These are phyloP conservation scores for Drosophila kohkoa DNA, from an alignment of 1,140 invertebrate genomes.

Conservation along the genomic window DNA sequence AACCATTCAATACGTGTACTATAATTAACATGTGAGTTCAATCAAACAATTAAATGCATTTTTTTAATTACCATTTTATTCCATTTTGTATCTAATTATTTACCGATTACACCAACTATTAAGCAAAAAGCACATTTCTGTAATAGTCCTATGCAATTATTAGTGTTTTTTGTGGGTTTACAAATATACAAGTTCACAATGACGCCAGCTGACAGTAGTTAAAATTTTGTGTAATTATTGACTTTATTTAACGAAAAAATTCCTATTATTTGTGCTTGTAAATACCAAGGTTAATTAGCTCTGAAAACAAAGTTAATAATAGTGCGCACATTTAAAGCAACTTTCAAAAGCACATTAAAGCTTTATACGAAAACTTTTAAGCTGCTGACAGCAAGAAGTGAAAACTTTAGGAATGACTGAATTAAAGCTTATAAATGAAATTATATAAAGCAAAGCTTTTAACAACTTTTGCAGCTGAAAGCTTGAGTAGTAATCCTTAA, in stretches of 20 bases:
- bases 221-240: background rate
- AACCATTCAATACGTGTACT: conserved; percentile 65
- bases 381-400: no score
- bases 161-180: conserved; percentile 10
- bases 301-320: no score
- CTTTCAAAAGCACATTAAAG: background rate
- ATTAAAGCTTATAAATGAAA: no score
- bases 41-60: conserved; percentile 43
- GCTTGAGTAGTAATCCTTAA: background rate
- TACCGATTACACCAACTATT: conserved; percentile 7
- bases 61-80: conserved; percentile 18
- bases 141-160: conserved; percentile 10
- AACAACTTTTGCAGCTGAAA: no score
- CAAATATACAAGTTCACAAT: conserved; percentile 1
- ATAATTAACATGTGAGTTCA: conserved; percentile 78
- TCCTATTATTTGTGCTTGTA: no score
- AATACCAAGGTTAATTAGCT: no score
- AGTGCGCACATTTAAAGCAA: no score
- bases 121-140: conserved; percentile 16
- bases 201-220: conserved; percentile 22
- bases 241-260: no score
- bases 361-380: no score
- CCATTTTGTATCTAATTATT: conserved; percentile 15
- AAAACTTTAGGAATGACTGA: no score
- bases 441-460: background rate